Base-by-base conservation (phyloP, 2,888 invertebrate genomes). In the Sericinus montela region DNA sequence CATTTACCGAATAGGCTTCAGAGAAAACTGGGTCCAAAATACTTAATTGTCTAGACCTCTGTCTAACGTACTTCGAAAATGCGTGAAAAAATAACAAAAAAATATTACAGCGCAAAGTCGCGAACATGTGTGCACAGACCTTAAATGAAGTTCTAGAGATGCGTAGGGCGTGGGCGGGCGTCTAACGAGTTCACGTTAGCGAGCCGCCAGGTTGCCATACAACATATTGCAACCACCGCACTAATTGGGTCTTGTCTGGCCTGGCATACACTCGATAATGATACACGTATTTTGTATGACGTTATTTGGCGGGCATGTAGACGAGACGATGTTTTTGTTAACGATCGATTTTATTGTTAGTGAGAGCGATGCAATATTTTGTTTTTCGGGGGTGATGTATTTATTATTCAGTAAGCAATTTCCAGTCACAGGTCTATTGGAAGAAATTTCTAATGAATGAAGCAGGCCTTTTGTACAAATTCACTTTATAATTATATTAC, bases 131-230 rank as follows among this genome's bases (percentile, higher is more conserved):
- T 38, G 32, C 13, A 7, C 14, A 10, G 11, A 4, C 10, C 32
- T 30, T 28, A 34, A 38, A 14, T 14, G n/a, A 42, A 32, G 34
- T 30, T 36, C 58, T 60, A 57, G 25, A 32, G 36, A 35, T 25
- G 14, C 25, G 23, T 43, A n/a, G 35, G 35, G 9, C 4, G 56
- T 67, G 73, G 74, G 71, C 72, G 67, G 54, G 67, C 72, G 64
- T 69, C 74, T 75, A 78, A 76, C 76, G 72, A 75, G 71, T 62
- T 55, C 67, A 75, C 75, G 69, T 72, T 72, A 74, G 71, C 67
- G 75, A 68, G 62, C 69, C 67, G 62, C 16, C 32, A 16, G 11
- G 30, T 29, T 40, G 62, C 66, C n/a, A n/a, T n/a, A n/a, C n/a
- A 63, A 66, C 71, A 68, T 72, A 11, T 32, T n/a, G 63, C 64